Conservation (phyloP, 2,113 vertebrate species). For the Bungarus multicinctus region DNA sequence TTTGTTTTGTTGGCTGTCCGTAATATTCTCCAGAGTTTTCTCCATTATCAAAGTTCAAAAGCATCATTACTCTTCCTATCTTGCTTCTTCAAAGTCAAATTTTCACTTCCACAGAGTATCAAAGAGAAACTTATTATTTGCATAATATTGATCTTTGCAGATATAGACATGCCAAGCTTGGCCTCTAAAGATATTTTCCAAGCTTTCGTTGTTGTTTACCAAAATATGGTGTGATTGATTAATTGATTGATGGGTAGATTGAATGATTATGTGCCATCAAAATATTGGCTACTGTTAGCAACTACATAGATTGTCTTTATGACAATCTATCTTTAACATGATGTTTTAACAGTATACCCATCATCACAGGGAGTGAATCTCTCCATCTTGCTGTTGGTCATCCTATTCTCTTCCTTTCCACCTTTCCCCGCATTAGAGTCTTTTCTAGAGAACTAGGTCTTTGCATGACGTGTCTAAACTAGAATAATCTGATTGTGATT, state of each 20-base stretch:
- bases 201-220: not conserved
- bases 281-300: not conserved
- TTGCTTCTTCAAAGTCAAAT: not conserved
- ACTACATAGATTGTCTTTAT: not conserved
- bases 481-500: not conserved
- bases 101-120: not conserved
- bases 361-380: not conserved
- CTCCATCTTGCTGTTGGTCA: not conserved
- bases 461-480: not conserved
- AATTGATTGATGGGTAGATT: not conserved
- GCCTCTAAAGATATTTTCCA: not conserved
- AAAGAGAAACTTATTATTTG: not conserved
- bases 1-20: not conserved
- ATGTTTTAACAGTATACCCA: not conserved
- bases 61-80: not conserved
- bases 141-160: not conserved
- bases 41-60: not conserved
- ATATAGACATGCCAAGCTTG: not conserved
- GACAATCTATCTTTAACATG: not conserved
- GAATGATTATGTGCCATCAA: not conserved
- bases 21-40: not conserved
- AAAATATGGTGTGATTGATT: not conserved
- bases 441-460: not conserved
- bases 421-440: not conserved
- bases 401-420: not conserved